A percentile compares a stretch with the other conserved stretches of the same genome.
Evolutionary conservation across 2,797 vertebrate genomes (phyloP).

Genomic region (Typhlichthys subterraneus): DNA sequence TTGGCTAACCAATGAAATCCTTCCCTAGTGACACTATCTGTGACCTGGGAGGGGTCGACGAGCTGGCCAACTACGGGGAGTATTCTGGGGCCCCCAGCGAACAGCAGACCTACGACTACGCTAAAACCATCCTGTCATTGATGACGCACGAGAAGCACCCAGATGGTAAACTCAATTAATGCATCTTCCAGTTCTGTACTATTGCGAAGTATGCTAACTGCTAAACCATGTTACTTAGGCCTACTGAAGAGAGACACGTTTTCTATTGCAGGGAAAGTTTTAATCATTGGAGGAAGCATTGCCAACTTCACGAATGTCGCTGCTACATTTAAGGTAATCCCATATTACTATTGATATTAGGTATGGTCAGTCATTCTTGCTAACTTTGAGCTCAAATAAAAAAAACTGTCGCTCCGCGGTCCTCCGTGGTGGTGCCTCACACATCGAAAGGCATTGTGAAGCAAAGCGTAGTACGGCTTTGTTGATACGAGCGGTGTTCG

Average conservation of each 20-base stretch:
- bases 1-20: constrained; percentile 17
- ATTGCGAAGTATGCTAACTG: no score
- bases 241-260: not conserved
- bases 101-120: constrained; percentile 98
- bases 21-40: constrained; percentile 92
- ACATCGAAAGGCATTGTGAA: no score
- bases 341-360: no score
- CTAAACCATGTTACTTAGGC: no score
- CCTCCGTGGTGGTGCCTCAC: no score
- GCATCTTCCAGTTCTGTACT: not conserved
- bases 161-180: constrained; percentile 76
- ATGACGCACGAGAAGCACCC: constrained; percentile 94
- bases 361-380: no score
- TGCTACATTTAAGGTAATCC: constrained; percentile 93
- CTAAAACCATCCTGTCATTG: constrained; percentile 96
- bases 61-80: constrained; percentile 95
- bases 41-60: constrained; percentile 92
- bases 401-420: no score
- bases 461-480: no score
- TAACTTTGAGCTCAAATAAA: no score
- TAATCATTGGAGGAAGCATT: constrained; percentile 97
- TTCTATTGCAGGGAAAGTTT: constrained; percentile 85
- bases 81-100: constrained; percentile 97
- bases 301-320: constrained; percentile 98
- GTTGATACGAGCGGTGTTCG: no score